phyloP scores from a whole-genome alignment of 2,797 vertebrate species.

The Hydrocynus forskahlii region DNA sequence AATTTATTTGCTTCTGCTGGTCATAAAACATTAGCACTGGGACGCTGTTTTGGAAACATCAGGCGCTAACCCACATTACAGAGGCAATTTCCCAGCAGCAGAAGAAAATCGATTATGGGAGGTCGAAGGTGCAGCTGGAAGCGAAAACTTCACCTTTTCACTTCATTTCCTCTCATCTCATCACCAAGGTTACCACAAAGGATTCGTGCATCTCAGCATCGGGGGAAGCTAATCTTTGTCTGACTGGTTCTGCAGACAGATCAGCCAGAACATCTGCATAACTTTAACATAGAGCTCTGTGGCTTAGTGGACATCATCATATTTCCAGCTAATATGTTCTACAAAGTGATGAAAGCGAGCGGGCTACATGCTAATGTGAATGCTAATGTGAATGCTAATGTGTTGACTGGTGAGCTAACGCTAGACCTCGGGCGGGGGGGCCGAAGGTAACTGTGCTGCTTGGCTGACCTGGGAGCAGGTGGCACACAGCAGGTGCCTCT shows the following conservation, averaged over 20 bases:
- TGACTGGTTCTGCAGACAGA: not conserved
- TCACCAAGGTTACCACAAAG: slow-evolving; percentile 74
- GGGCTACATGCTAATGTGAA: not conserved
- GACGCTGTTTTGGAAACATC: slow-evolving; percentile 1
- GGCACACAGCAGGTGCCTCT: slow-evolving; percentile 37
- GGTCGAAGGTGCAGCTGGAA: not conserved
- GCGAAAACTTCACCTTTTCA: slow-evolving; percentile 46
- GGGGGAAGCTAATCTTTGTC: slow-evolving; percentile 61
- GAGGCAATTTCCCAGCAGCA: slow-evolving; percentile 11
- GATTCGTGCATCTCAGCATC: slow-evolving; percentile 71
- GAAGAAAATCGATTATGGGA: slow-evolving; percentile 6
- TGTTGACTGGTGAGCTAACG: not conserved
- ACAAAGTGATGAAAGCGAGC: not conserved
- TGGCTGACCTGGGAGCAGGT: slow-evolving; percentile 41
- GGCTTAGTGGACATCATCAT: not conserved
- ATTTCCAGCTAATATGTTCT: not conserved
- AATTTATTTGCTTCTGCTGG: not conserved
- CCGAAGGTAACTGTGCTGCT: not conserved
- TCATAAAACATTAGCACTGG: slow-evolving; percentile 2
- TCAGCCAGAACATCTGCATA: not conserved
- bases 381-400: slow-evolving; percentile 7
- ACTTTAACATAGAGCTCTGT: not conserved
- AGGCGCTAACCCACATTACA: not conserved
- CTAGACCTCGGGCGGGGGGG: not conserved
- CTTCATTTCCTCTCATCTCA: slow-evolving; percentile 65